Percentiles rank a stretch among this genome's conserved stretches.
Evolutionary conservation across 2,113 vertebrate species (phyloP).

Genomic region (Microtus oregoni): DNA sequence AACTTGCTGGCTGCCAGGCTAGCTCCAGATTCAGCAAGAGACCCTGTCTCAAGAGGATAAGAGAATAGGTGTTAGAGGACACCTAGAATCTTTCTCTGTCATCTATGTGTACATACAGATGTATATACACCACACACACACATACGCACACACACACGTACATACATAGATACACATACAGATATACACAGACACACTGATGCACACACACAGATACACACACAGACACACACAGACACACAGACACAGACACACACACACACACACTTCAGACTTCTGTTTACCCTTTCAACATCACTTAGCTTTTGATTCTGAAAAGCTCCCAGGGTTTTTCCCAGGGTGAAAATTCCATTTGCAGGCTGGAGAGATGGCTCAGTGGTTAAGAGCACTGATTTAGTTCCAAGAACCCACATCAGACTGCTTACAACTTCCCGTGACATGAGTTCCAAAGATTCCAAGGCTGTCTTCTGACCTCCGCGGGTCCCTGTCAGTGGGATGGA

Average conservation of each 20-base stretch:
- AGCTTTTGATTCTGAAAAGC: slow-evolving; percentile 20
- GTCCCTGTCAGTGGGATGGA: background rate
- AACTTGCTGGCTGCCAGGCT: background rate
- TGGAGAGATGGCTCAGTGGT: background rate
- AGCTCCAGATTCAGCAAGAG: background rate
- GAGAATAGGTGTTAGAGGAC: background rate
- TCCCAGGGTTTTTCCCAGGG: background rate
- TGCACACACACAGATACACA: background rate
- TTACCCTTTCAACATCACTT: background rate
- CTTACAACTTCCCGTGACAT: background rate
- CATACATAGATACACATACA: background rate
- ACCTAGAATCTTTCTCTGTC: background rate
- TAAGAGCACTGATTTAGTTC: background rate
- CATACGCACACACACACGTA: background rate
- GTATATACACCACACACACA: background rate
- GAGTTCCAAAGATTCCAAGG: background rate
- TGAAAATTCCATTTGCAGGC: background rate
- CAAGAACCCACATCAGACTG: too few species aligned
- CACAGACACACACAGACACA: background rate
- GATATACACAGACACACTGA: background rate
- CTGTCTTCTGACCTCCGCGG: background rate
- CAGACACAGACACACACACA: background rate
- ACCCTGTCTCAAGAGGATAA: background rate
- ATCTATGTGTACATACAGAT: background rate
- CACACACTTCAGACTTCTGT: background rate